Conservation (phyloP, 2,797 vertebrate genomes). For the Odontamblyopus rebecca region DNA sequence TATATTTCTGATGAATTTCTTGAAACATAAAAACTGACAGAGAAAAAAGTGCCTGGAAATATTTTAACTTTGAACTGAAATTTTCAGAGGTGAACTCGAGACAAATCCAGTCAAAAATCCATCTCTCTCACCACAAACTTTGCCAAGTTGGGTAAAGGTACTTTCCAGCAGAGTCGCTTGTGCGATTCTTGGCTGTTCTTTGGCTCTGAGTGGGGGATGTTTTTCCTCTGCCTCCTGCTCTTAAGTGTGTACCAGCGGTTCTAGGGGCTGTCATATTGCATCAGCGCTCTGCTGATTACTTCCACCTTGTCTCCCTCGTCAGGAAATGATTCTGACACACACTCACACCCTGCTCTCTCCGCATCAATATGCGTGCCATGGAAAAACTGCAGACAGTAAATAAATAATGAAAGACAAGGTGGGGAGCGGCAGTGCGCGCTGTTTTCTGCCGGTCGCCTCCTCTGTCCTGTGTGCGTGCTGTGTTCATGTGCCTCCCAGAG, state of each 20-base stretch:
- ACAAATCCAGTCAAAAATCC: conserved; percentile 45
- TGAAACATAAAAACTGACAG: conserved; percentile 22
- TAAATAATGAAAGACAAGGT: conserved; percentile 81
- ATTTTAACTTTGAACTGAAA: conserved; percentile 12
- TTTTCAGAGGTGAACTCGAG: conserved; percentile 36
- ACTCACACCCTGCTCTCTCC: conserved; percentile 79
- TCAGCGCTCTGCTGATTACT: conserved; percentile 83
- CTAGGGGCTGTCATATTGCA: conserved; percentile 80
- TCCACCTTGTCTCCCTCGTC: conserved; percentile 86
- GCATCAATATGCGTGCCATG: conserved; percentile 83
- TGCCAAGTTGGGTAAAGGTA: conserved; percentile 66
- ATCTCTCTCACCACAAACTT: conserved; percentile 63
- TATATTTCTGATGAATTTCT: conserved; percentile 3
- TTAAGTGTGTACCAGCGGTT: conserved; percentile 77
- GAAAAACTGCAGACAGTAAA: conserved; percentile 81
- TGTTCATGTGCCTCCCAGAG: conserved; percentile 25
- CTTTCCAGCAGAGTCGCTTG: conserved; percentile 61
- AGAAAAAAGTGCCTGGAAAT: conserved; percentile 9
- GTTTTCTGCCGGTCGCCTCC: conserved; percentile 56
- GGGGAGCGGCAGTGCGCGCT: conserved; percentile 50
- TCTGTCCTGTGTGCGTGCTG: conserved; percentile 48
- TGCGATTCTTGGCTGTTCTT: conserved; percentile 66
- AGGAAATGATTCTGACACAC: conserved; percentile 84
- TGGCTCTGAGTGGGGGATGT: conserved; percentile 67
- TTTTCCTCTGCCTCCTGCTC: conserved; percentile 71